Evolutionary conservation across 1,140 invertebrate species (phyloP), one percentile per base, ranked within the genome.

Genomic region (Drosophila baimaii): DNA sequence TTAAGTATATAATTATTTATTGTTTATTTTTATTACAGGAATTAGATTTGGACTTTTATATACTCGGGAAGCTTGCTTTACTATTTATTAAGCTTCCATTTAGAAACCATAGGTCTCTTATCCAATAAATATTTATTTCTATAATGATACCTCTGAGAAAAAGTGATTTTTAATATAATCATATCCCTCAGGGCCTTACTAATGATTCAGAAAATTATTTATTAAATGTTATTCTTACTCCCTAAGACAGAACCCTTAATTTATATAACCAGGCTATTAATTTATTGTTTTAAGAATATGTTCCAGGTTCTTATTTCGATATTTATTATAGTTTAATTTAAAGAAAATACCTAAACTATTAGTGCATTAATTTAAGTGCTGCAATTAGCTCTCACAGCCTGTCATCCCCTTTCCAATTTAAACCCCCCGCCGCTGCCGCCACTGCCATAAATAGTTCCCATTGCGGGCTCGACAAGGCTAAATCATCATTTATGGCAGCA

Each of bases 401-500:
- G 49, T 17, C 35, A 7, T 5, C 5, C n/a, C 29, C 37, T 15
- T 31, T 27, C 13, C 29, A 63, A 35, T 63, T 27, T 44, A 61
- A 39, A 33, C 39, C 31, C 39, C 31, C 46, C 3, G 23, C 23
- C 56, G 33, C 2, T 10, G 15, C 3, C 3, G 3, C 44, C 12
- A 25, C 10, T 10, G 17, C 37, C 46, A 55, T 69, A 47, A 69
- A 71, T 71, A 71, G 68, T 71, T 69, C 19, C 51, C 15, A 68
- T 66, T 66, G 17, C 27, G 17, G 21, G 29, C 33, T 6, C 15
- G 19, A 15, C 63, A 8, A 15, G 39, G 23, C 63, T 27, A 71
- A 71, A 69, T 76, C 74, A 76, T 77, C 63, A 77, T 61, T 77
- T 57, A 54, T 59, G 41, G 47, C 62, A 58, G 46, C 61, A 76